A percentile compares a stretch with the other conserved stretches of the same genome.
These are phyloP conservation scores for Microplitis demolitor DNA, from an alignment of 1,140 invertebrate genomes.

Conservation along the genomic window DNA sequence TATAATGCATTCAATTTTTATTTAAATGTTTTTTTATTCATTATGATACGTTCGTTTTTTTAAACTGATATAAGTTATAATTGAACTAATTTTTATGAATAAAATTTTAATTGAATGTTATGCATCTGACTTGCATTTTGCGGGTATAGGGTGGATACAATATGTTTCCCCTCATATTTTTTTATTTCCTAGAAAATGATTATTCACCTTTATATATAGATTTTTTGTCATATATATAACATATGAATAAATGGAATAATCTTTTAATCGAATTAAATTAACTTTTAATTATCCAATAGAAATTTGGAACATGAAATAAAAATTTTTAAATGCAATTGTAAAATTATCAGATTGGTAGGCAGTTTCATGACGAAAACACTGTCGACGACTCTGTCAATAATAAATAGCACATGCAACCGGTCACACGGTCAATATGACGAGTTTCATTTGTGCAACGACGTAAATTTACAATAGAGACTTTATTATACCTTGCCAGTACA, in stretches of 20 bases:
- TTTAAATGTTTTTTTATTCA: too few species aligned
- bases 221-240: background rate
- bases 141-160: too few species aligned
- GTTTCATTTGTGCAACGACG: background rate
- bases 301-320: too few species aligned
- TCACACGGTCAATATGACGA: constrained; percentile 21
- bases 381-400: constrained; percentile 13
- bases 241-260: too few species aligned
- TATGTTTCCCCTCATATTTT: background rate
- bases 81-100: too few species aligned
- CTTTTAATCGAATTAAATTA: too few species aligned
- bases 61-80: too few species aligned
- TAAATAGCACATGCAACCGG: background rate
- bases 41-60: too few species aligned
- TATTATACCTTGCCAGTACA: background rate
- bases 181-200: background rate
- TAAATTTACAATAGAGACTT: background rate
- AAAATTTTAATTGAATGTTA: too few species aligned
- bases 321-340: background rate
- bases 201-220: background rate
- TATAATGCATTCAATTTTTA: too few species aligned
- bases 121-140: too few species aligned
- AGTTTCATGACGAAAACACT: background rate
- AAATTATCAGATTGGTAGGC: background rate
- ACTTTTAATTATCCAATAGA: too few species aligned